Evolutionary conservation across 2,888 invertebrate genomes (phyloP), one percentile per base, ranked within the genome.

Genomic region (Troglohyphantes excavatus): DNA sequence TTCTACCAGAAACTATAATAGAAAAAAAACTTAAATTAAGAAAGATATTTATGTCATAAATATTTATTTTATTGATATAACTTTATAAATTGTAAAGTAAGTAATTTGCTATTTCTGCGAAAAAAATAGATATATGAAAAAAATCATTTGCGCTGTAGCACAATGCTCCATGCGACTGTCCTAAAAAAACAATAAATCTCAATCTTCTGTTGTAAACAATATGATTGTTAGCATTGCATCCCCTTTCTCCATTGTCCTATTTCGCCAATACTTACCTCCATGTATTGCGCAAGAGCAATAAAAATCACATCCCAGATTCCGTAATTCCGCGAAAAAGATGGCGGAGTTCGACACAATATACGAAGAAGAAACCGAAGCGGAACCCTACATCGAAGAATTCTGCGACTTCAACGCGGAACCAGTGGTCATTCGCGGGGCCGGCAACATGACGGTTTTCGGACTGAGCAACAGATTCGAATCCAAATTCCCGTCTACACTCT

Each of bases 381-480:
- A 96, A 92, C 95, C 95, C 92, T 95, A 95, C 93, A 95, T 96
- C 93, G 96, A 96, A 39, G 91, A 91, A 5, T 21, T 39, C 26
- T 2, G 9, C 17, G 75, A 75, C 29, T 75, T 90, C 21, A 39
- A 61, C 26, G 63, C 85, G 7, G 98, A 98, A 93, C 98, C 99
- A 39, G 97, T 99, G 92, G 95, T 98, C 92, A 96, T 99, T 92
- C 95, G 98, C 92, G 99, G 99, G 92, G 97, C 98, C 94, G 99
- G 99, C 92, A 98, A 98, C 94, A 98, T 99, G 96, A 99, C 99
- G 93, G 98, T 99, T 98, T 99, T 99, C 95, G 99, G 99, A 90
- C 95, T 99, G 92, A 99, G 98, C 94, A 99, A 99, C 94, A 96
- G 97, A 92, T 99, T 99, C 94, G 98, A 97, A 94, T 95, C 96